Percentiles rank a stretch among this genome's conserved stretches.
Conservation (phyloP, 1,140 invertebrate species). For the Lysiphlebus fabarum region DNA sequence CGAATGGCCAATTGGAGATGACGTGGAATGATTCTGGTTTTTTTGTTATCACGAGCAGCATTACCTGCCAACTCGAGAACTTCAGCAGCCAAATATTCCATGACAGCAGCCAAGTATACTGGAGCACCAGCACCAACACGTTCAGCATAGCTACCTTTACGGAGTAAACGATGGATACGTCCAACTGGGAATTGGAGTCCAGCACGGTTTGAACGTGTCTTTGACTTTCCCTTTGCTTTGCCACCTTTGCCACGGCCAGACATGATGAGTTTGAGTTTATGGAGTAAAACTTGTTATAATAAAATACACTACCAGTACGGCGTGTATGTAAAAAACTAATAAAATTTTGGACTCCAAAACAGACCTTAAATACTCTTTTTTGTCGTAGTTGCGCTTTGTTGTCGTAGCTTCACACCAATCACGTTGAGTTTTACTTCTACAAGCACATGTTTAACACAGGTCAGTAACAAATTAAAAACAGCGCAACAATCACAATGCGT, state of each 20-base stretch:
- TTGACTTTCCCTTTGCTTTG: slow-evolving; percentile 5
- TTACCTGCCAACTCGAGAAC: slow-evolving; percentile 6
- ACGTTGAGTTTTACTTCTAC: too few relatives aligned
- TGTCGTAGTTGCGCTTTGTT: too few relatives aligned
- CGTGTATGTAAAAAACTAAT: too few relatives aligned
- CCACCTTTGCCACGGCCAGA: slow-evolving; percentile 8
- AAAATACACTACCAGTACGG: too few relatives aligned
- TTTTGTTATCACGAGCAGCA: slow-evolving; percentile 7
- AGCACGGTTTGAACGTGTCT: neutral
- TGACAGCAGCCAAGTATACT: neutral
- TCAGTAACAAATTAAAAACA: too few relatives aligned
- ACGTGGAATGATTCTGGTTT: slow-evolving; percentile 1
- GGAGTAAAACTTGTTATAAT: too few relatives aligned
- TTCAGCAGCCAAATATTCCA: slow-evolving; percentile 9
- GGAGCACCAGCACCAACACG: slow-evolving; percentile 6
- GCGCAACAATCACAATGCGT: too few relatives aligned
- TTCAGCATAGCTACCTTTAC: neutral
- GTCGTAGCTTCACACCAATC: too few relatives aligned
- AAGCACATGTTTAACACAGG: too few relatives aligned
- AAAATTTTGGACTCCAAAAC: too few relatives aligned
- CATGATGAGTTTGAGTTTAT: too few relatives aligned
- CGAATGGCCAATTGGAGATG: slow-evolving; percentile 5
- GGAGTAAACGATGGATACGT: neutral
- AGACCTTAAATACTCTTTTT: too few relatives aligned
- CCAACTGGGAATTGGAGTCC: slow-evolving; percentile 1